Evolutionary conservation across 2,113 vertebrate species (phyloP).

Genomic region (Psittacara wagleri): DNA sequence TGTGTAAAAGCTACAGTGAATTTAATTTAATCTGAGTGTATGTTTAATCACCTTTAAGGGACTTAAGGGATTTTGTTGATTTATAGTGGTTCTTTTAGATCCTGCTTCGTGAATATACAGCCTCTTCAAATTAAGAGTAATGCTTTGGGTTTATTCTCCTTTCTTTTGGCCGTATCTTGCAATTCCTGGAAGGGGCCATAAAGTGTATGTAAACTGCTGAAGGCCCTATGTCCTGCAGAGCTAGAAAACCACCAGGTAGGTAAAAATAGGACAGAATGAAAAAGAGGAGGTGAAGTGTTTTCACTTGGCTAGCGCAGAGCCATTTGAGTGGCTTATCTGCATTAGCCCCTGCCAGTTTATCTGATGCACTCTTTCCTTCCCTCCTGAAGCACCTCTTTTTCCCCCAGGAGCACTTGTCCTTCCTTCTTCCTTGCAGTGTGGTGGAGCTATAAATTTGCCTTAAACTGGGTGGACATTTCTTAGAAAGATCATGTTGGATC

Average conservation of each 20-base stretch:
- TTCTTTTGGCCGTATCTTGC: not conserved
- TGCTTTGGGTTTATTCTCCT: not conserved
- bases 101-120: not conserved
- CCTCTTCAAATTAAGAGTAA: not conserved
- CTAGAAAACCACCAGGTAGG: not conserved
- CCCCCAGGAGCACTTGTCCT: accelerated
- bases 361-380: not conserved
- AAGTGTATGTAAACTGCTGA: not conserved
- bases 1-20: slow-evolving; percentile 14
- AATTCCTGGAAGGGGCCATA: not conserved
- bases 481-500: not conserved
- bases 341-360: not conserved
- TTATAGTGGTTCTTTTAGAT: slow-evolving; percentile 11
- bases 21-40: slow-evolving; percentile 40
- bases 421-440: not conserved
- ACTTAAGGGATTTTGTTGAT: slow-evolving; percentile 47
- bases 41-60: slow-evolving; percentile 45
- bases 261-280: not conserved
- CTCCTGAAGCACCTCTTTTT: not conserved
- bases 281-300: not conserved
- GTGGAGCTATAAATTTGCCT: not conserved
- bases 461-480: not conserved
- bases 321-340: not conserved
- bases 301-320: not conserved
- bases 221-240: not conserved